Base-by-base conservation (phyloP, 2,797 vertebrate genomes). In the Ptychobarbus kaznakovi region DNA sequence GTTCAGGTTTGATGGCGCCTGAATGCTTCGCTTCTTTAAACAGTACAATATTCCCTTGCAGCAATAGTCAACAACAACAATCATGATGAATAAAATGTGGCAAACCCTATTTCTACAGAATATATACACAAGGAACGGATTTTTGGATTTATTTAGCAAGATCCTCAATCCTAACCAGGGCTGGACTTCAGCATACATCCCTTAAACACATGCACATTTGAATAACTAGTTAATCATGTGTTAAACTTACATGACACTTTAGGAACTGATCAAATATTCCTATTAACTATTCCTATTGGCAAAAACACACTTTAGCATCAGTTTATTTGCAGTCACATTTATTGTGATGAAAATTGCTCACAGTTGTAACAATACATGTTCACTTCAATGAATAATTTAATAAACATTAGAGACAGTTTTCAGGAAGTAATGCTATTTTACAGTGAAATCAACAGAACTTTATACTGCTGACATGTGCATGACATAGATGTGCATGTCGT, bases 321-420 rank as follows among this genome's bases (percentile, higher is more conserved):
- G 32, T 77, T 76, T 86, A 77, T 69, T 76, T 68, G 79, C 70
- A 16, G 70, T 87, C 65, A 87, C 86, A 81, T 80, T 84, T 81
- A 87, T 28, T 81, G 20, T 81, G 77, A 18, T 79, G 49, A 78
- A 74, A 85, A 76, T 35, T 49, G 72, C 46, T 76, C 85, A 88
- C 85, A 86, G 65, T 80, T 73, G 68, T 77, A 42, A 85, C 20
- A 76, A 82, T 85, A 88, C 74, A 82, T 68, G 44, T 86, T 69
- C n/a, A 15, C 88, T 63, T 82, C 38, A 84, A 86, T 73, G 28
- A 84, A 81, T 86, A 63, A 84, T 53, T 72, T 51, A n/a, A 40
- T 81, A 73, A 77, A 82, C 16, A 69, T 40, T 25, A 72, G 42
- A 40, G 75, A 25, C 18, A 35, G 69, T 83, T 83, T 83, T 49